These are phyloP conservation scores for Colletes gigas DNA, from an alignment of 1,140 invertebrate genomes.

Conservation along the genomic window DNA sequence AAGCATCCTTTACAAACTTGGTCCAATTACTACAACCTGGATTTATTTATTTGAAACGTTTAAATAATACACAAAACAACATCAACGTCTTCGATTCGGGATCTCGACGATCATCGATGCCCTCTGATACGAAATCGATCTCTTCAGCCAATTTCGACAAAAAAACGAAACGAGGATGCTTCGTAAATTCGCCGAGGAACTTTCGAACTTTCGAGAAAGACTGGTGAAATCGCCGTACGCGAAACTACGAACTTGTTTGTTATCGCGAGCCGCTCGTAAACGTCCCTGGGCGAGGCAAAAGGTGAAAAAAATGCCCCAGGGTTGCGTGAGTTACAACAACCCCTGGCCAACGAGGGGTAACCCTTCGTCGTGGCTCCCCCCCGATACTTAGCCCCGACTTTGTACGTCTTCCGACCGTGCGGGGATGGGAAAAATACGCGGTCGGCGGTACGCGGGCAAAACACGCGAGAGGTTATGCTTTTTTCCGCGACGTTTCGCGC, in stretches of 20 bases:
- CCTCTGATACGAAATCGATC: no score
- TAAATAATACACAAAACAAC: no score
- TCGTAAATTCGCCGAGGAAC: not conserved
- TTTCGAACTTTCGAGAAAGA: slow-evolving; percentile 11
- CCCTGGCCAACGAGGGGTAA: not conserved
- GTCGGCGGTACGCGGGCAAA: slow-evolving; percentile 12
- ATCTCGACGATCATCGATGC: no score
- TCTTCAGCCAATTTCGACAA: not conserved
- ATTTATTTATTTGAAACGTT: no score
- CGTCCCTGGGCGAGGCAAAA: slow-evolving; percentile 11
- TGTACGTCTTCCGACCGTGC: slow-evolving; percentile 30
- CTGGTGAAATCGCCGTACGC: no score
- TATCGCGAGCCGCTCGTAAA: slow-evolving; percentile 44
- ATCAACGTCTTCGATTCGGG: no score
- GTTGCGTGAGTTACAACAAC: slow-evolving; percentile 26
- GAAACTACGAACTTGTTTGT: slow-evolving; percentile 27
- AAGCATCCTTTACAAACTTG: no score
- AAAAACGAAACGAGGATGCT: no score
- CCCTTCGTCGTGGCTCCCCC: slow-evolving; percentile 7
- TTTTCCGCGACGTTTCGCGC: slow-evolving; percentile 43
- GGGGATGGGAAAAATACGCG: no score
- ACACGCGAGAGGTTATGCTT: slow-evolving; percentile 28
- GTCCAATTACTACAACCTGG: no score
- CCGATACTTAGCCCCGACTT: slow-evolving; percentile 37
- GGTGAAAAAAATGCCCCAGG: no score